Evolutionary conservation across 2,888 invertebrate species (phyloP).

Genomic region (Drosophila emarginata): DNA sequence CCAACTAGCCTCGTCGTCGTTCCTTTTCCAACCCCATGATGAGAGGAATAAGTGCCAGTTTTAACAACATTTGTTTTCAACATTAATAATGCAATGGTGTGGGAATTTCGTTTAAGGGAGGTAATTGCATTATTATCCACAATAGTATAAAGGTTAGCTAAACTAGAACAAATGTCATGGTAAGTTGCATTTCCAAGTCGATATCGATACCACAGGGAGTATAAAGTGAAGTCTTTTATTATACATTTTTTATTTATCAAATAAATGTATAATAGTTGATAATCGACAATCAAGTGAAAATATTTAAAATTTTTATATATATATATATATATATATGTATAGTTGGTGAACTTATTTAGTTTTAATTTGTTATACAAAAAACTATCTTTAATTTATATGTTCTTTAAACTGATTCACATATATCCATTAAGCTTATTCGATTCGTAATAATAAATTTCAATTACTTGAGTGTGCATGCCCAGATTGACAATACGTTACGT

Average conservation of each 20-base stretch:
- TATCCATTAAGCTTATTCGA: no score
- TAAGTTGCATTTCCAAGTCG: constrained; percentile 39
- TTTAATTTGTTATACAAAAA: no score
- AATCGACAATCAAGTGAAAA: not conserved
- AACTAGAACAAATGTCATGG: constrained; percentile 52
- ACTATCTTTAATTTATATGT: no score
- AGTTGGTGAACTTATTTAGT: no score
- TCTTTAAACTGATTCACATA: no score
- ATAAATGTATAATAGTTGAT: not conserved
- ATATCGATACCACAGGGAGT: not conserved
- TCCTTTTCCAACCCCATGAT: not conserved
- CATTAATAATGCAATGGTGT: constrained; percentile 50
- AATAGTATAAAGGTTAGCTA: not conserved
- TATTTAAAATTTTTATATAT: no score
- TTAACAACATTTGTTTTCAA: constrained; percentile 55
- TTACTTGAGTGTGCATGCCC: no score
- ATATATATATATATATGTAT: no score
- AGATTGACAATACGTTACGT: not conserved
- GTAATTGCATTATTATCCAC: constrained; percentile 58
- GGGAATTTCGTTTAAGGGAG: constrained; percentile 47
- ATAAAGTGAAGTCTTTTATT: constrained; percentile 17
- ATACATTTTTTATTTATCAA: not conserved
- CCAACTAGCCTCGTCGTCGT: not conserved
- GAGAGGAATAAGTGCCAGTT: constrained; percentile 12
- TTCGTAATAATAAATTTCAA: no score